Evolutionary conservation across 1,140 invertebrate species (phyloP).

Genomic region (Eubasilissa regina): DNA sequence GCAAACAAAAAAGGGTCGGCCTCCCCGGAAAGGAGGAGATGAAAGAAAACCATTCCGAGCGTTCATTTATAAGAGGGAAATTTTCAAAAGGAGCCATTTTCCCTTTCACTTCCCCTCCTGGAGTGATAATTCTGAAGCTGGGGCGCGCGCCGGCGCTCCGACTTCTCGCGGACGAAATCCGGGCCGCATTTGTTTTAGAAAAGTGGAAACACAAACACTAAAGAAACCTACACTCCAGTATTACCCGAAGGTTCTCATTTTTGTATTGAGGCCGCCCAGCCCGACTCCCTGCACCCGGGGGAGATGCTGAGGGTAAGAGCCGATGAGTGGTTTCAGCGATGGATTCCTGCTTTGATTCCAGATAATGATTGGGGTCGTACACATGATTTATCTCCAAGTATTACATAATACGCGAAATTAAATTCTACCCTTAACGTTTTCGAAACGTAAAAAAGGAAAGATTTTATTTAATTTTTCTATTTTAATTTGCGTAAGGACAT

Average conservation of each 20-base stretch:
- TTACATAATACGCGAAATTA: constrained; percentile 3
- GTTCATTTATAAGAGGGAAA: constrained; percentile 55
- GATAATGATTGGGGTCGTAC: constrained; percentile 33
- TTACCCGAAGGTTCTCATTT: background rate
- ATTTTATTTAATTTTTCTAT: no score
- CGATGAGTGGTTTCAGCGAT: no score
- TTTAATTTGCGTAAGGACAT: no score
- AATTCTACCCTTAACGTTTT: constrained; percentile 15
- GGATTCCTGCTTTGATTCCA: constrained; percentile 33
- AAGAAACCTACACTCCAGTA: constrained; percentile 45
- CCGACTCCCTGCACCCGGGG: background rate
- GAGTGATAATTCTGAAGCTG: constrained; percentile 28
- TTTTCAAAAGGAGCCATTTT: constrained; percentile 58
- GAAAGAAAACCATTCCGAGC: constrained; percentile 53
- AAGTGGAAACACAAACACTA: constrained; percentile 57
- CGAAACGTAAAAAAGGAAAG: no score
- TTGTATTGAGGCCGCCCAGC: background rate
- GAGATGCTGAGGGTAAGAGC: background rate
- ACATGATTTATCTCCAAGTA: constrained; percentile 25
- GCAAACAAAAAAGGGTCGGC: constrained; percentile 51
- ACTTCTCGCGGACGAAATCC: constrained; percentile 16
- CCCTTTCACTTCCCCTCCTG: constrained; percentile 57
- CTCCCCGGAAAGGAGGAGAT: constrained; percentile 52
- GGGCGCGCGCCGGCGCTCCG: background rate
- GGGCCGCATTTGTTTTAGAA: constrained; percentile 53